A percentile compares a stretch with the other conserved stretches of the same genome.
These are phyloP conservation scores for Corythaeola cristata DNA, from an alignment of 2,113 vertebrate species.

Conservation along the genomic window DNA sequence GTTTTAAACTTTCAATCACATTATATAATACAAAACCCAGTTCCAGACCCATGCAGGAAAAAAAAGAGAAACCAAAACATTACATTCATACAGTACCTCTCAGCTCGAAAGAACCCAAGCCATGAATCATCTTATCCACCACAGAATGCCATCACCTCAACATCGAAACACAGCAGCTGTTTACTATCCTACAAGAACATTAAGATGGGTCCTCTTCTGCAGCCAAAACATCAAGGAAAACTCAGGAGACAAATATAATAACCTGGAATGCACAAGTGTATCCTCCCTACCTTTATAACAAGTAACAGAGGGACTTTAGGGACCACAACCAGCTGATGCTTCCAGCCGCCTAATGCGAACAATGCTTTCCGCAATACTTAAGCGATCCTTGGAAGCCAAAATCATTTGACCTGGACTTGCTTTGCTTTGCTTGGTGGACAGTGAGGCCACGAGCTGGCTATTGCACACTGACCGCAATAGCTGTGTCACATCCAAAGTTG, in stretches of 20 bases:
- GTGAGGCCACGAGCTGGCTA: constrained; percentile 38
- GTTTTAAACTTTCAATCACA: not conserved
- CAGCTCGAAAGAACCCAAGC: not conserved
- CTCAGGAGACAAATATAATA: not conserved
- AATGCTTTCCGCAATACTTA: constrained; percentile 24
- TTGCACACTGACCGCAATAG: constrained; percentile 12
- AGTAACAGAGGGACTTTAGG: constrained; percentile 44
- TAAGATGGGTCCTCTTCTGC: not conserved
- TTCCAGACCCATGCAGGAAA: not conserved
- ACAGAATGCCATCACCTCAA: not conserved
- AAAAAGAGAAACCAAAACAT: constrained; percentile 35
- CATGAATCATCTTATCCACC: constrained; percentile 34
- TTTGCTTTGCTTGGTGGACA: constrained; percentile 53
- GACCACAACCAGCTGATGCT: constrained; percentile 14
- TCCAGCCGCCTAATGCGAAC: not conserved
- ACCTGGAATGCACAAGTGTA: constrained; percentile 36
- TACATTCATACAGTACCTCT: not conserved
- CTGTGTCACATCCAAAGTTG: constrained; percentile 26
- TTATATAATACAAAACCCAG: constrained; percentile 2
- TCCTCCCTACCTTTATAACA: constrained; percentile 57
- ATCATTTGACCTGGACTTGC: constrained; percentile 34
- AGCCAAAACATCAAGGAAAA: constrained; percentile 18
- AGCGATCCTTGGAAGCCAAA: constrained; percentile 8
- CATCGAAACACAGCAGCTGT: constrained; percentile 28
- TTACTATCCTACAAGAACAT: constrained; percentile 2